Evolutionary conservation across 1,140 invertebrate species (phyloP).

Genomic region (Pararge aegeria): DNA sequence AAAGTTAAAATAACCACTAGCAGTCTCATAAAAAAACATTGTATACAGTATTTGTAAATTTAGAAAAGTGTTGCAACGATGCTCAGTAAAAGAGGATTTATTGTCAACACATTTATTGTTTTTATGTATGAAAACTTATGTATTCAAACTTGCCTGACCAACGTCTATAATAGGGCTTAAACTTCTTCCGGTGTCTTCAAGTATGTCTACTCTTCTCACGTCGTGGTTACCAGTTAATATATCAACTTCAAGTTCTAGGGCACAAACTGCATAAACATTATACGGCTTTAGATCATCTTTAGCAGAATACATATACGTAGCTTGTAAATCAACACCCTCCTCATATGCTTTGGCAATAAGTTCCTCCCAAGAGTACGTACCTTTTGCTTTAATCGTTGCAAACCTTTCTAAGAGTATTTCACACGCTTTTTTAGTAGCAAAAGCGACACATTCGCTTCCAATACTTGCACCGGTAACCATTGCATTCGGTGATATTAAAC

Average conservation of each 20-base stretch:
- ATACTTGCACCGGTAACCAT: constrained; percentile 83
- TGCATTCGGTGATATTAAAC: constrained; percentile 82
- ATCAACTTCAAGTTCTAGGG: constrained; percentile 88
- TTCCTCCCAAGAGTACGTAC: constrained; percentile 82
- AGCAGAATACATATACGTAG: constrained; percentile 81
- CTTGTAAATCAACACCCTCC: constrained; percentile 82
- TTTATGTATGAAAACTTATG: too few species aligned
- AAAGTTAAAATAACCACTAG: too few species aligned
- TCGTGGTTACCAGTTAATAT: constrained; percentile 88
- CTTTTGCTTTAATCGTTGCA: constrained; percentile 80
- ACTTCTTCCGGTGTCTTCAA: constrained; percentile 88
- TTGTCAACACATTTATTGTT: too few species aligned
- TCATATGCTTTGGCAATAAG: constrained; percentile 80
- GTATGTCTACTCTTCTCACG: constrained; percentile 85
- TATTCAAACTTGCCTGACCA: constrained; percentile 83
- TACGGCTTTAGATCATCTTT: constrained; percentile 80
- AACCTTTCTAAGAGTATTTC: constrained; percentile 82
- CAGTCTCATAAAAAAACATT: too few species aligned
- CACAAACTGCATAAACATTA: constrained; percentile 80
- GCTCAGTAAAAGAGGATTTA: too few species aligned
- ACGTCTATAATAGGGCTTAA: constrained; percentile 90
- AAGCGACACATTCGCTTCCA: constrained; percentile 55
- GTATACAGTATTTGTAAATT: too few species aligned
- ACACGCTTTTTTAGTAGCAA: constrained; percentile 85
- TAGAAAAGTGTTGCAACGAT: too few species aligned